Evolutionary conservation across 2,888 invertebrate genomes (phyloP), one percentile per base, ranked within the genome.

Genomic region (Heliconius ethilla): DNA sequence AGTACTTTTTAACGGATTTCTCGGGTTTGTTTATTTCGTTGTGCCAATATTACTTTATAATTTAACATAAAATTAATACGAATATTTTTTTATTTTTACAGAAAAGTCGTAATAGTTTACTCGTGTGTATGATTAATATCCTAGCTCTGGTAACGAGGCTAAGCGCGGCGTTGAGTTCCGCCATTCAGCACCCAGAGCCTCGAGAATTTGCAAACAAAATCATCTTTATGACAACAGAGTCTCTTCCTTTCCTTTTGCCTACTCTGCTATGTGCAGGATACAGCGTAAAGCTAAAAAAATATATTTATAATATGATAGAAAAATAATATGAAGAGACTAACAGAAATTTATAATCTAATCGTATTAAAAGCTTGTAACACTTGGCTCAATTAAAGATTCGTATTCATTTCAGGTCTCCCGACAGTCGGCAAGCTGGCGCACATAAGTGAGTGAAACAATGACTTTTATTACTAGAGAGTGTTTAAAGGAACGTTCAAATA

Each of bases 391-490:
- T 79, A 79, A 79, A 77, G 78, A 70, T 81, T 84, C 84, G 84
- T 84, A 82, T 87, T 81, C 79, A 80, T 91, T 92, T 59, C 92
- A 93, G 93, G 90, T 90, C 83, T 84, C 86, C 83, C 86, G 87
- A 90, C 80, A 89, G 87, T 86, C 88, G 87, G 87, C 94, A 94
- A 93, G 87, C 94, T 94, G 94, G 94, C 91, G 92, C 91, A 94
- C 83, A 86, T 94, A 91, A 92, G 94, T 94, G 84, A 93, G 93
- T 91, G 79, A 69, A 75, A 79, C 75, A 81, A 80, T 77, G 80
- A 78, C 76, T 81, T 80, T 81, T 82, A 82, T 82, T 78, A 81
- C 77, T 63, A 65, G 63, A 65, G 74, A 77, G 79, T 75, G 70
- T 72, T 70, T 33, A 29, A 77, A 75, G 75, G 75, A 81, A 78